These are phyloP conservation scores for Apodemus agrarius DNA, from an alignment of 2,797 vertebrate species.

Conservation along the genomic window DNA sequence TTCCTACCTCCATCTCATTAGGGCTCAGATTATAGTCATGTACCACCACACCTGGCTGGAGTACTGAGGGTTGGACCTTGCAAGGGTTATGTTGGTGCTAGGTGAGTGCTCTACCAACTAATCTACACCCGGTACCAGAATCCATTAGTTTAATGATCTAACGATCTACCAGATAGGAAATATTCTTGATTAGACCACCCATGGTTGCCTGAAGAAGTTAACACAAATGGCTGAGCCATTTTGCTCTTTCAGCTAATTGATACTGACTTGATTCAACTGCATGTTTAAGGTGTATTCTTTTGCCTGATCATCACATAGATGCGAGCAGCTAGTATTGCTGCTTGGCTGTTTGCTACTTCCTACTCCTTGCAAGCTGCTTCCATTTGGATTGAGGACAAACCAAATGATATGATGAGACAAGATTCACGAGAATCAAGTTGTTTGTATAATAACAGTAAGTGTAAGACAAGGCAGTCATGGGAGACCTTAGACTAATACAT, in stretches of 20 bases:
- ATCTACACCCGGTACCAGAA: neutral
- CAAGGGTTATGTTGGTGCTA: neutral
- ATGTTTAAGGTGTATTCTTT: slow-evolving; percentile 46
- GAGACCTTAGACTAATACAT: slow-evolving; percentile 55
- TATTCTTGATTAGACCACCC: slow-evolving; percentile 34
- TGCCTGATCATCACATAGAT: slow-evolving; percentile 51
- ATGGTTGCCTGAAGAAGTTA: slow-evolving; percentile 42
- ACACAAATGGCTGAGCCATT: slow-evolving; percentile 15
- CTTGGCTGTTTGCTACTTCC: slow-evolving; percentile 43
- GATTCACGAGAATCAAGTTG: slow-evolving; percentile 49
- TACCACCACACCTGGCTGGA: neutral
- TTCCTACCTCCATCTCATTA: neutral
- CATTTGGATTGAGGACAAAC: slow-evolving; percentile 60
- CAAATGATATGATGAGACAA: slow-evolving; percentile 46
- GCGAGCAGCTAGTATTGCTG: slow-evolving; percentile 21
- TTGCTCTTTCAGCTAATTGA: slow-evolving; percentile 45
- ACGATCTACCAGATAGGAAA: slow-evolving; percentile 20
- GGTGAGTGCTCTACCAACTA: neutral
- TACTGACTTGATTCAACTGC: slow-evolving; percentile 51
- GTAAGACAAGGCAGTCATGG: slow-evolving; percentile 42
- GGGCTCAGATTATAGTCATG: neutral
- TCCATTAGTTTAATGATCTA: slow-evolving; percentile 45
- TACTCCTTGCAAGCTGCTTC: slow-evolving; percentile 52
- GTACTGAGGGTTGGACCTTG: neutral
- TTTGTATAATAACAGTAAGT: slow-evolving; percentile 44